Base-by-base conservation (phyloP, 2,797 vertebrate species). In the Myotis daubentonii region DNA sequence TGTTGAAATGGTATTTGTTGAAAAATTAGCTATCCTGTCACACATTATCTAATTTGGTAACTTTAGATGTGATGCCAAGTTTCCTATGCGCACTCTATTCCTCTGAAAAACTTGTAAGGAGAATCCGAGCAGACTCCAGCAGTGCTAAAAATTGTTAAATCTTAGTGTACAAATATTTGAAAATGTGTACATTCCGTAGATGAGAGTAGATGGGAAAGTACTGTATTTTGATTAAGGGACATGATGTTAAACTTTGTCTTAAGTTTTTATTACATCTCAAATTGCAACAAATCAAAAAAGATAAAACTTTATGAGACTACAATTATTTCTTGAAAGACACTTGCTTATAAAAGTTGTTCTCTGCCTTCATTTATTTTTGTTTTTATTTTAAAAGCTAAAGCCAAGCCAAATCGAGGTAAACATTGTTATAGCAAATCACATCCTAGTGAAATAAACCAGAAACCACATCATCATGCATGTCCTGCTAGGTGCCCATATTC, bases 261-360 rank as follows among this genome's bases (percentile, higher is more conserved):
- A 84, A 11, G 23, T 76, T 96, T 93, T 91, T 47, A 96, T 91
- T 97, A 16, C 80, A 95, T 95, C 72, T 74, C 92, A 91, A 97
- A 85, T 96, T 95, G 87, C 89, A 95, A 97, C 87, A 96, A 97
- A 97, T 94, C 96, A 97, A 96, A 90, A 95, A 95, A 97, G 94
- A 96, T 96, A 96, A 94, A 91, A 89, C 62, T 97, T 98, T 97
- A 98, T 9, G 71, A 97, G 95, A 79, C 85, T 85, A 38, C 36
- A 83, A 36, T 94, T 93, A 94, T 96, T 96, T 95, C 94, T 94
- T 95, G 76, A 92, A 95, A 97, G 74, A 74, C 51, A 94, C 4
- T 95, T 44, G 75, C 53, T 97, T 98, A 91, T 96, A 97, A 97
- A 97, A 97, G 20, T 92, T 97, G 89, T 65, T 20, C 93, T 94